phyloP scores from a whole-genome alignment of 2,113 vertebrate genomes.

The Paraplagusia blochii region DNA sequence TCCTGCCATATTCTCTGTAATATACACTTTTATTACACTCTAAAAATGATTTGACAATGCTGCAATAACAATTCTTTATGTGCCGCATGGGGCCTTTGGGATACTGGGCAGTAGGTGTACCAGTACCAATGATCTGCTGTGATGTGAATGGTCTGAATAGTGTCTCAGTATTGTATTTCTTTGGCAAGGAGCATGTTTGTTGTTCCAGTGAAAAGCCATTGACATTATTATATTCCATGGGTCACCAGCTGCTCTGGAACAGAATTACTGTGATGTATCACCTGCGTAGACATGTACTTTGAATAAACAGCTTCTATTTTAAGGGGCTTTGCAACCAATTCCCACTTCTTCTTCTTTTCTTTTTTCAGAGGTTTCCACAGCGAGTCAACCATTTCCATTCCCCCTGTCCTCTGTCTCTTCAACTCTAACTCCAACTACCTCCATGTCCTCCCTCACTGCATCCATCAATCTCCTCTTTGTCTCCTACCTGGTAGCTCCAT shows the following conservation, averaged over 20 bases:
- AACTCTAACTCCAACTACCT: too few species aligned
- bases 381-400: too few species aligned
- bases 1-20: neutral
- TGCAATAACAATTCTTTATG: neutral
- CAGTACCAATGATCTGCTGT: neutral
- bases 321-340: too few species aligned
- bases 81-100: neutral
- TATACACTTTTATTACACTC: neutral
- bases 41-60: neutral
- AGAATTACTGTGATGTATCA: conserved; percentile 48
- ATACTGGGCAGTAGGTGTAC: neutral
- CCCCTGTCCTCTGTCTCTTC: too few species aligned
- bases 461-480: too few species aligned
- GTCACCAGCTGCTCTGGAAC: conserved; percentile 33
- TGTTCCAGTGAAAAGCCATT: conserved; percentile 12
- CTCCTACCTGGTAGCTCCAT: too few species aligned
- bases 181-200: conserved; percentile 6
- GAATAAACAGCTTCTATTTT: conserved; percentile 6
- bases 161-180: neutral
- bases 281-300: conserved; percentile 27
- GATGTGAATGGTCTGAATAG: neutral
- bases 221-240: conserved; percentile 14
- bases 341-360: too few species aligned
- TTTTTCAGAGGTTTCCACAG: too few species aligned
- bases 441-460: too few species aligned